Percentiles rank a stretch among this genome's conserved stretches.
These are phyloP conservation scores for Galaxias olidus DNA, from an alignment of 2,797 vertebrate species.

Conservation along the genomic window DNA sequence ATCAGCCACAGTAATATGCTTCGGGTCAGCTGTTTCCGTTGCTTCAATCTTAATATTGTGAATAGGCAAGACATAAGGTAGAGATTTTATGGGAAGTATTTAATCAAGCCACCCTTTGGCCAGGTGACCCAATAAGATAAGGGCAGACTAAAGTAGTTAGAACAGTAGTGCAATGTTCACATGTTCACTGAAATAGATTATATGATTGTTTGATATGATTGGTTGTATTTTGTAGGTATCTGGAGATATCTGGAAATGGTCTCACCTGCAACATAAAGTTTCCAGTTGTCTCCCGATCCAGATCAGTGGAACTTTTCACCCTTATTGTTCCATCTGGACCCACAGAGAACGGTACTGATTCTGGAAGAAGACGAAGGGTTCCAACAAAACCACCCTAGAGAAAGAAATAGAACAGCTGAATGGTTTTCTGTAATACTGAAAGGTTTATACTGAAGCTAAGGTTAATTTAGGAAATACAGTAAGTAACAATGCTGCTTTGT, in stretches of 20 bases:
- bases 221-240: no score
- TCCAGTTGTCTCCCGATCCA: constrained; percentile 71
- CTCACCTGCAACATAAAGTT: constrained; percentile 70
- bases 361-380: constrained; percentile 57
- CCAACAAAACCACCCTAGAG: constrained; percentile 79
- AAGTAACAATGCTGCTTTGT: no score
- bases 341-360: constrained; percentile 70
- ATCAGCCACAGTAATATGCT: accelerated
- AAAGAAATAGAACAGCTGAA: neutral
- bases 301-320: constrained; percentile 60
- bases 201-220: no score
- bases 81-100: neutral
- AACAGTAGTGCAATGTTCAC: no score
- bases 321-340: constrained; percentile 59
- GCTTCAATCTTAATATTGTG: constrained; percentile 69
- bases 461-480: neutral
- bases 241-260: neutral
- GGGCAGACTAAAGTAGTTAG: no score
- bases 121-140: no score
- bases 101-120: no score
- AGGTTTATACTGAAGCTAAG: neutral
- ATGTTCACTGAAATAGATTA: no score
- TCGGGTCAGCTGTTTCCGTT: constrained; percentile 51
- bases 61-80: constrained; percentile 4
- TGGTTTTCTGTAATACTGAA: neutral